These are phyloP conservation scores for Hylia prasina DNA, from an alignment of 2,113 vertebrate species.

Conservation along the genomic window DNA sequence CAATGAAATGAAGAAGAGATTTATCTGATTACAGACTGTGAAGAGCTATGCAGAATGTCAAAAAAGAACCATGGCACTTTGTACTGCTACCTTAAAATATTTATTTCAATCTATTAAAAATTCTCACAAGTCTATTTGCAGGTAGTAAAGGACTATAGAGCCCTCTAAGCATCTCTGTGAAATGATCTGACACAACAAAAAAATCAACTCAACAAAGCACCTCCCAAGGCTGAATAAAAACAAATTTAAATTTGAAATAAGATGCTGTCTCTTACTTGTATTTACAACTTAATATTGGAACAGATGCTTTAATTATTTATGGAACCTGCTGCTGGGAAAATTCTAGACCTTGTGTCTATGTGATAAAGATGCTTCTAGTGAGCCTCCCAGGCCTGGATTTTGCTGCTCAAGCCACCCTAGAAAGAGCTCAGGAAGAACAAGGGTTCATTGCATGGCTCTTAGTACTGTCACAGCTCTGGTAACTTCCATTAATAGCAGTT, in stretches of 20 bases:
- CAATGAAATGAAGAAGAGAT: slow-evolving; percentile 27
- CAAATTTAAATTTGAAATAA: slow-evolving; percentile 38
- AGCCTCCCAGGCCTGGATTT: background rate
- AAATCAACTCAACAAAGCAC: background rate
- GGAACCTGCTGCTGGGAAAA: slow-evolving; percentile 4
- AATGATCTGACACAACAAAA: slow-evolving; percentile 37
- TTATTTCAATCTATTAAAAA: slow-evolving; percentile 40
- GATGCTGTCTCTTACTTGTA: slow-evolving; percentile 20
- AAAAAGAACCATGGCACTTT: slow-evolving; percentile 2
- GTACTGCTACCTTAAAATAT: slow-evolving; percentile 24
- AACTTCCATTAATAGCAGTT: background rate
- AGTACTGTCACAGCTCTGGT: background rate
- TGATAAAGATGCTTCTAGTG: background rate
- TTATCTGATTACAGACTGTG: slow-evolving; percentile 3
- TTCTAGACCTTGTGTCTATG: background rate
- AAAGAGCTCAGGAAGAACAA: background rate
- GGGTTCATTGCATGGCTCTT: background rate
- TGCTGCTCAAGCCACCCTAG: background rate
- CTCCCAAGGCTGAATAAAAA: slow-evolving; percentile 28
- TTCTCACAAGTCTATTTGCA: background rate
- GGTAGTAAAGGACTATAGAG: background rate
- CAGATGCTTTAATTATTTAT: slow-evolving; percentile 45
- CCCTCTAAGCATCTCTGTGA: slow-evolving; percentile 3
- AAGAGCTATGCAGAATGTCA: background rate
- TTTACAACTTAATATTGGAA: slow-evolving; percentile 45